Percentiles rank a stretch among this genome's conserved stretches.
Conservation (phyloP, 2,888 invertebrate species). For the Leucania comma region DNA sequence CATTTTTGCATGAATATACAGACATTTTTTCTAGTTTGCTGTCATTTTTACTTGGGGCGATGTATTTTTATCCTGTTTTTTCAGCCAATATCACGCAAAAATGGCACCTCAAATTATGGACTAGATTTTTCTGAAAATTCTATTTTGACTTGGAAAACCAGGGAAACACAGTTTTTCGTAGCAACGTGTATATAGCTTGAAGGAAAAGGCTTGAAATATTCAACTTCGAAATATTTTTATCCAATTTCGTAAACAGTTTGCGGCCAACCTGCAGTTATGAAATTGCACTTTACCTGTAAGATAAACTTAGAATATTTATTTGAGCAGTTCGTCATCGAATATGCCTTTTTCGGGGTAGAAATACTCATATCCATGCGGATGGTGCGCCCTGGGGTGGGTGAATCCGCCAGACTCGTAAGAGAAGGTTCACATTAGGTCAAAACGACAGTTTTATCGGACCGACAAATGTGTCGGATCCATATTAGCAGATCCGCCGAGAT, state of each 20-base stretch:
- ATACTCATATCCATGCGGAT: no score
- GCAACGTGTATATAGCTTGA: background rate
- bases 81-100: conserved; percentile 7
- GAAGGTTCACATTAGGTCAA: no score
- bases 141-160: background rate
- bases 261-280: no score
- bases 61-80: conserved; percentile 24
- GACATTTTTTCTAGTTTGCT: conserved; percentile 40
- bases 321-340: background rate
- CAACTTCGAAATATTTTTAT: background rate
- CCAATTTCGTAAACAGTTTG: background rate
- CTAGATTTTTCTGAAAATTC: conserved; percentile 5
- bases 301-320: background rate
- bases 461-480: no score
- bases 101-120: conserved; percentile 6
- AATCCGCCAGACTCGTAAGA: no score
- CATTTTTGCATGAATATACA: conserved; percentile 60
- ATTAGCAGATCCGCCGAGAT: no score
- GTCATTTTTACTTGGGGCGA: conserved; percentile 24
- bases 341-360: no score
- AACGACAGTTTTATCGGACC: no score
- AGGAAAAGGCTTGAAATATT: background rate
- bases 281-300: no score
- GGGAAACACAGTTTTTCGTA: background rate
- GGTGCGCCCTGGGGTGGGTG: no score